Evolutionary conservation across 2,888 invertebrate species (phyloP), one percentile per base, ranked within the genome.

Genomic region (Oxytorus armatus): DNA sequence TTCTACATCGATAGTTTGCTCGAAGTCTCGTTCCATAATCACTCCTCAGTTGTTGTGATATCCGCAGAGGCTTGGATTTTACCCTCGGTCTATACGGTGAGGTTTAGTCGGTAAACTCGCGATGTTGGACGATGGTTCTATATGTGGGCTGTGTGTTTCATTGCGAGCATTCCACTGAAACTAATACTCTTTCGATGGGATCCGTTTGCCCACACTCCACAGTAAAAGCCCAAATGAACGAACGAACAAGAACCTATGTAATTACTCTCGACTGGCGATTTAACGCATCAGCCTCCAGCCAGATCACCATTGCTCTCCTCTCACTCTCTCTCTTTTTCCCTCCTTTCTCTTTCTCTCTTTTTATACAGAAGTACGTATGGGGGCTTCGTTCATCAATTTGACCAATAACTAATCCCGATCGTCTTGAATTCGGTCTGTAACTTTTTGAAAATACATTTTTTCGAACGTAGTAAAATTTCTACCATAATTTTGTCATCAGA

Each of bases 181-280:
- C 78, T 80, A 80, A 82, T 79, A 74, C 83, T 70, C 57, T 72
- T 61, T 73, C 59, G 57, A 74, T 53, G 44, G 42, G 14, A 42
- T 63, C 72, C 63, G 49, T 63, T 61, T 63, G 10, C 59, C 14
- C 77, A 33, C 29, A 42, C 61, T n/a, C 33, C 33, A 11, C 61
- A 25, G 8, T 16, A 42, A 39, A 69, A 25, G 21, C 39, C 8
- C 55, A 16, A 55, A 42, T 57, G 66, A 72, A 73, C 70, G 51
- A 76, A 82, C 66, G 63, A 79, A 82, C 82, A 75, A 78, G 78
- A 74, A 81, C 79, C 81, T 65, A 75, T 80, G 81, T 84, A 83
- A 84, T 84, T 84, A 84, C 77, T 84, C 77, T 74, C 68, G 77
- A 74, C 66, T 44, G 68, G 59, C 72, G 76, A 83, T 83, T 80